Conservation (phyloP, 2,113 vertebrate species). For the Phainopepla nitens region DNA sequence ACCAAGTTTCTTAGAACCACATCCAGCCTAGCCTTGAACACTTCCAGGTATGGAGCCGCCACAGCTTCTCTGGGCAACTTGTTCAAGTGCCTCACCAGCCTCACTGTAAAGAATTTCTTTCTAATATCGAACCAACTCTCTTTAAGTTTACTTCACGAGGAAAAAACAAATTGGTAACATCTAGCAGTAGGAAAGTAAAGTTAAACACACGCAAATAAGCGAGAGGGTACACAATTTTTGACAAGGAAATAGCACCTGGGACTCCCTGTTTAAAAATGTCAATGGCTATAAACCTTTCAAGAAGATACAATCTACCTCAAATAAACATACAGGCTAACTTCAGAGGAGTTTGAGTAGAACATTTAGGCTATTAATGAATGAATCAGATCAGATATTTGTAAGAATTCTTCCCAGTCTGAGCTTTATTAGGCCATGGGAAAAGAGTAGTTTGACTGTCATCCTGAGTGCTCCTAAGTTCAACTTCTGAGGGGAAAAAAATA, state of each 20-base stretch:
- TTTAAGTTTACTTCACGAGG: neutral
- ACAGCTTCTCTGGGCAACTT: neutral
- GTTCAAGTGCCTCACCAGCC: neutral
- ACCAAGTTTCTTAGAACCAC: fast-evolving
- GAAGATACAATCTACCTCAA: neutral
- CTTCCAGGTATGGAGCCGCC: neutral
- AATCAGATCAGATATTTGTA: neutral
- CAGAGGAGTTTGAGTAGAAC: neutral
- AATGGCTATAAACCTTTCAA: neutral
- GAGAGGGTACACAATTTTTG: neutral
- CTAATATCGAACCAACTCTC: neutral
- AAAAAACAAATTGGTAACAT: neutral
- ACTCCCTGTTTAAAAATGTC: neutral
- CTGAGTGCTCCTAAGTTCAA: neutral
- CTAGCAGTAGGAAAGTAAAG: neutral
- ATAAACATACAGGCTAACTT: neutral
- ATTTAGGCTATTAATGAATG: neutral
- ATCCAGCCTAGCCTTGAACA: neutral
- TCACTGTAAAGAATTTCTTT: neutral
- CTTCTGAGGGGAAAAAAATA: fast-evolving
- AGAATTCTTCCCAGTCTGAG: neutral
- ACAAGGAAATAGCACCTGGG: neutral
- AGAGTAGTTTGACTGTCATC: neutral
- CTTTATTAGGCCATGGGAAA: neutral
- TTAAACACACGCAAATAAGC: neutral